Base-by-base conservation (phyloP, 2,888 invertebrate species). In the Chamaedrilus cognettii region DNA sequence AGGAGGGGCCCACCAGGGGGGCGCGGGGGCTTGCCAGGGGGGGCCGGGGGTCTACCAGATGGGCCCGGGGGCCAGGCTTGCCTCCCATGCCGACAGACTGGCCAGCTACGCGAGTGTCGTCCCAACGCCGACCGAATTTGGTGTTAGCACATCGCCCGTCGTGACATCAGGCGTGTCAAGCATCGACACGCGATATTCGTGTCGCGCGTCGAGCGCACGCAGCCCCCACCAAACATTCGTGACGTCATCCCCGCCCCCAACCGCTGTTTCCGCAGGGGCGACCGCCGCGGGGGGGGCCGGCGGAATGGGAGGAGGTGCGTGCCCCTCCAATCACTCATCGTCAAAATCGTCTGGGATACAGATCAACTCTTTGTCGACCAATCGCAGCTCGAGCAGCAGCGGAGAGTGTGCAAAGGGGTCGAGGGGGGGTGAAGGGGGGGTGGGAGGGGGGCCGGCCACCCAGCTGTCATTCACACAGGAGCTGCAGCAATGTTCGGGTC, bases 391-490 rank as follows among this genome's bases (percentile, higher is more conserved):
- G 50, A 60, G 67, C 34, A 70, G 67, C 57, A 52, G 66, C 2
- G 64, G 42, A 26, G 60, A 42, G 19, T 30, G 30, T 7, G 19
- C 34, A 1, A 42, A 52, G 55, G 55, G 23, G 7, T 7, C 26
- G 55, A 26, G 55, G 55, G 26, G 55, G 7, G 55, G 7, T 7
- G 61, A 49, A n/a, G 51, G 19, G 49, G 28, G 32, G 42, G n/a
- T 19, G 26, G 5, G 11, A 7, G 34, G 26, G 34, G 57, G 33
- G 0, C 32, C 42, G 2, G 71, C 74, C 62, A 78, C 77, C 57
- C 76, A 78, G 67, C 58, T 95, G 79, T 93, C 94, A 60, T 96
- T 95, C 85, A 95, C 94, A 2, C 94, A 95, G 84, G 94, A 95
- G 86, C 87, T 96, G 63, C 94, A 95, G 73, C 90, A 92, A 72